These are phyloP conservation scores for Sorex araneus DNA, from an alignment of 2,113 vertebrate species.

Conservation along the genomic window DNA sequence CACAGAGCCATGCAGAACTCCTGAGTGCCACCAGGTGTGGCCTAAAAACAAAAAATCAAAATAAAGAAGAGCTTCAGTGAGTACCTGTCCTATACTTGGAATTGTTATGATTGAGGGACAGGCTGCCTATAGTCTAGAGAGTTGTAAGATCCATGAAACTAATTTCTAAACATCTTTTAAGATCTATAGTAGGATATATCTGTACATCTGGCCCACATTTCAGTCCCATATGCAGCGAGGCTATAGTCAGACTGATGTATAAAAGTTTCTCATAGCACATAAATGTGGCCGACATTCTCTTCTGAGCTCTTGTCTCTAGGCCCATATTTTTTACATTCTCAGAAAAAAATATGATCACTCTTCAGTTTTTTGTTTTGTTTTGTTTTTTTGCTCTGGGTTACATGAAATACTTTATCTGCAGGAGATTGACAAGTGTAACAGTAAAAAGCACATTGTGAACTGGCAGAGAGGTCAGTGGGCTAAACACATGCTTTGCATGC, in stretches of 20 bases:
- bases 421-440: neutral
- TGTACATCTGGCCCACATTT: neutral
- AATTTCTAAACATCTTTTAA: neutral
- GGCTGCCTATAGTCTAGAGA: neutral
- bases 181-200: neutral
- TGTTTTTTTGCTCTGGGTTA: neutral
- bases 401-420: neutral
- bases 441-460: neutral
- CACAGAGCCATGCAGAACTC: no score
- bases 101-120: slow-evolving; percentile 17
- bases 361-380: neutral
- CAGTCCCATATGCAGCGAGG: neutral
- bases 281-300: neutral
- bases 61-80: neutral
- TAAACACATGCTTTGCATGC: no score
- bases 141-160: slow-evolving; percentile 14
- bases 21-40: no score
- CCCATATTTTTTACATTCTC: neutral
- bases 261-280: neutral
- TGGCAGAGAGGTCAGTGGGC: no score
- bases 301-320: slow-evolving; percentile 20
- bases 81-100: neutral
- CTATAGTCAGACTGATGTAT: neutral
- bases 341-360: slow-evolving; percentile 34
- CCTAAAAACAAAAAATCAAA: no score